Conservation (phyloP, 2,113 vertebrate genomes). For the Lota lota region DNA sequence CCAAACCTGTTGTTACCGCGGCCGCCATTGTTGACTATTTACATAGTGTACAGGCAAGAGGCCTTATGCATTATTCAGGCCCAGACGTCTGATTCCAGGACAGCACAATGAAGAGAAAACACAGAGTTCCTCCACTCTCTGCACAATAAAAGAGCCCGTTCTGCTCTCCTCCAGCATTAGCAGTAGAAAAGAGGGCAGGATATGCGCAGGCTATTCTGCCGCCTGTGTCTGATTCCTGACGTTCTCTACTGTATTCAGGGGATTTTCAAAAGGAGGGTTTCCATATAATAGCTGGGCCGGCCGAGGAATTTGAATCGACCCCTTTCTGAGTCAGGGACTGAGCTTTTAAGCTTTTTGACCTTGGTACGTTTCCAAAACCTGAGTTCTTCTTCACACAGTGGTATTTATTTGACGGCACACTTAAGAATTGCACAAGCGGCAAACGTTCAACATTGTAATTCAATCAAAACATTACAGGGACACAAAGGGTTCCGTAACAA, state of each 20-base stretch:
- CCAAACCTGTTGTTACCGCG: conserved; percentile 71
- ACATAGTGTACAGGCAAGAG: conserved; percentile 66
- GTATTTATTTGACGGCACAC: conserved; percentile 16
- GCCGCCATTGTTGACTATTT: conserved; percentile 72
- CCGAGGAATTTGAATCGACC: conserved; percentile 58
- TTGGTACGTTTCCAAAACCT: conserved; percentile 41
- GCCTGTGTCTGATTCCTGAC: conserved; percentile 54
- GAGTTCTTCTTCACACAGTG: conserved; percentile 29
- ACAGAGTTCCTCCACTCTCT: conserved; percentile 65
- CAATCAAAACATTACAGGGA: too few relatives aligned
- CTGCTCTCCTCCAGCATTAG: conserved; percentile 60
- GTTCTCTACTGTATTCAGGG: conserved; percentile 67
- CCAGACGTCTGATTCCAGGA: conserved; percentile 64
- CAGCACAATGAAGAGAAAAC: conserved; percentile 55
- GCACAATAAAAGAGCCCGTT: conserved; percentile 66
- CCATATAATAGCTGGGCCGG: conserved; percentile 52
- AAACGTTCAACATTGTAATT: neutral
- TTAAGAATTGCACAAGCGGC: neutral
- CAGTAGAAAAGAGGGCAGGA: conserved; percentile 55
- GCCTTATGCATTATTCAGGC: conserved; percentile 77
- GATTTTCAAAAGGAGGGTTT: conserved; percentile 69
- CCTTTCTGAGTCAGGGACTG: conserved; percentile 11
- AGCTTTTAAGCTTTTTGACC: conserved; percentile 53
- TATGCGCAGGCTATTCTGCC: conserved; percentile 43
- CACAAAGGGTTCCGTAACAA: too few relatives aligned